These are phyloP conservation scores for Columba livia DNA, from an alignment of 2,113 vertebrate genomes.

Conservation along the genomic window DNA sequence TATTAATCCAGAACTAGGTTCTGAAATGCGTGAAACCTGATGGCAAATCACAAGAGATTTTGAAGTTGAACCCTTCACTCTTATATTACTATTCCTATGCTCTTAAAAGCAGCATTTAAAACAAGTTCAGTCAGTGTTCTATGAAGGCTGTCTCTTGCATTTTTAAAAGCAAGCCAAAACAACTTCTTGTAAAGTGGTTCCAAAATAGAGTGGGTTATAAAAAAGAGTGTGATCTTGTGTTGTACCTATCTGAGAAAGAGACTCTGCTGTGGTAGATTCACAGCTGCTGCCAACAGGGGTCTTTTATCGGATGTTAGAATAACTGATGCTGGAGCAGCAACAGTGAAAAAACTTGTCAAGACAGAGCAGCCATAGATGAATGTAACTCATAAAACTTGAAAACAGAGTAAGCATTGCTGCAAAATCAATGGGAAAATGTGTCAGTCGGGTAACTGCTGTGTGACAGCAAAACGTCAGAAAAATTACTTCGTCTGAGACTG, in stretches of 20 bases:
- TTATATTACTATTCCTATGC: background rate
- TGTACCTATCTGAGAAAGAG: background rate
- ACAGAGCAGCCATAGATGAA: background rate
- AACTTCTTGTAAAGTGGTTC: background rate
- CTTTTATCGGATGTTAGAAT: background rate
- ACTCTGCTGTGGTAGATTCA: background rate
- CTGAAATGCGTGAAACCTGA: background rate
- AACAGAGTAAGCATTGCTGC: background rate
- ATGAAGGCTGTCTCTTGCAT: background rate
- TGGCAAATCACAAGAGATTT: background rate
- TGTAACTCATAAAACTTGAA: background rate
- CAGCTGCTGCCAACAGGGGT: background rate
- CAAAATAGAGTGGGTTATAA: background rate
- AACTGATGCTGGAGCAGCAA: background rate
- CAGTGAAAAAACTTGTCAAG: background rate
- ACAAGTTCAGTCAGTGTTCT: background rate
- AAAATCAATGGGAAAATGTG: background rate
- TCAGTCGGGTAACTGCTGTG: background rate
- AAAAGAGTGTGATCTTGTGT: background rate
- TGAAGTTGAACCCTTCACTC: rapidly evolving
- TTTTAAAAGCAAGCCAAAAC: background rate
- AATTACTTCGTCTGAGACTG: background rate
- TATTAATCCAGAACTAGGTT: background rate
- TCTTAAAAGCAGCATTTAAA: background rate
- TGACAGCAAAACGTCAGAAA: background rate